phyloP scores from a whole-genome alignment of 2,113 vertebrate species.

The Pelvicachromis taeniatus region DNA sequence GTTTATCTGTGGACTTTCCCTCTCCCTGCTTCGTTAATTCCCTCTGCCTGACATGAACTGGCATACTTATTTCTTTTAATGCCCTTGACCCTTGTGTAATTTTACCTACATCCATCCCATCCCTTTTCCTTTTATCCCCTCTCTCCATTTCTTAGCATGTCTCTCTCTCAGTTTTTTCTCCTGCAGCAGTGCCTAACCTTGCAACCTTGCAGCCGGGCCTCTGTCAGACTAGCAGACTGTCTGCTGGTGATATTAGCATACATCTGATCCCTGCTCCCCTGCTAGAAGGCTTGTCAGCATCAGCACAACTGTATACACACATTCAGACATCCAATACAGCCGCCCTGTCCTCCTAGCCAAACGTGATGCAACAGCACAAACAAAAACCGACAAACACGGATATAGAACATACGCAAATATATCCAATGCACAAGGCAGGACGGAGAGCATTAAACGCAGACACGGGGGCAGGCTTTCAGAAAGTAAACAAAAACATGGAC shows the following conservation, averaged over 20 bases:
- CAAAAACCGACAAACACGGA: conserved; percentile 34
- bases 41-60: conserved; percentile 31
- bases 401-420: conserved; percentile 15
- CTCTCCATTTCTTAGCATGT: neutral
- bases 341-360: conserved; percentile 9
- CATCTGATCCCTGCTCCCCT: conserved; percentile 46
- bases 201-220: conserved; percentile 16
- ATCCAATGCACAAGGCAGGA: neutral
- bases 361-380: conserved; percentile 32
- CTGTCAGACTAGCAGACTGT: conserved; percentile 42
- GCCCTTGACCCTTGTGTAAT: conserved; percentile 21
- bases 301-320: conserved; percentile 34
- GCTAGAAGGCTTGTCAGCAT: conserved; percentile 38
- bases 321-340: conserved; percentile 44
- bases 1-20: conserved; percentile 28
- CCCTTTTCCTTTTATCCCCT: neutral
- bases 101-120: neutral
- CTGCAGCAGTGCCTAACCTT: conserved; percentile 24
- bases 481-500: neutral
- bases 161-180: neutral
- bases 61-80: conserved; percentile 13
- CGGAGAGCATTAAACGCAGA: neutral
- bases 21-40: conserved; percentile 24
- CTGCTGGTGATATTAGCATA: conserved; percentile 48
- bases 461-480: neutral